These are phyloP conservation scores for Hypomesus transpacificus DNA, from an alignment of 2,113 vertebrate species.

Conservation along the genomic window DNA sequence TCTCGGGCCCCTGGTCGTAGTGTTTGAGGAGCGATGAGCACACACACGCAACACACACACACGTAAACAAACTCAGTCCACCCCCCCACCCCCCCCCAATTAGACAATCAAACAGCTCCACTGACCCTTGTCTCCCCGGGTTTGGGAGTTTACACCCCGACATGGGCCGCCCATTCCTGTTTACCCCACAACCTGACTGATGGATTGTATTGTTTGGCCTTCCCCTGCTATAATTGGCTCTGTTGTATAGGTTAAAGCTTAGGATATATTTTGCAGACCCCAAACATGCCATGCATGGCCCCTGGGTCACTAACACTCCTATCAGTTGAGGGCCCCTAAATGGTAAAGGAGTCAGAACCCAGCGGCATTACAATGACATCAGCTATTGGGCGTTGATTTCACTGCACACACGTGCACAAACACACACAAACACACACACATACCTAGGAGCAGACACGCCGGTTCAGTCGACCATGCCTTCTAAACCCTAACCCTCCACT, in stretches of 20 bases:
- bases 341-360: slow-evolving; percentile 71
- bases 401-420: slow-evolving; percentile 14
- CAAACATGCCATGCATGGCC: slow-evolving; percentile 75
- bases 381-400: slow-evolving; percentile 51
- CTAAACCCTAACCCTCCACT: slow-evolving; percentile 39
- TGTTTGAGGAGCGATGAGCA: slow-evolving; percentile 50
- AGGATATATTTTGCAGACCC: slow-evolving; percentile 77
- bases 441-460: slow-evolving; percentile 44
- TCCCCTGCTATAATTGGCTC: slow-evolving; percentile 71
- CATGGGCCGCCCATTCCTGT: slow-evolving; percentile 62
- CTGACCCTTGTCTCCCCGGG: slow-evolving; percentile 70
- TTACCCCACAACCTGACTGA: slow-evolving; percentile 71
- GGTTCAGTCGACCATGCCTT: slow-evolving; percentile 52
- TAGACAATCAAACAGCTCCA: slow-evolving; percentile 72
- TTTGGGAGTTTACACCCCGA: slow-evolving; percentile 67
- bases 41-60: slow-evolving; percentile 15
- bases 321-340: slow-evolving; percentile 71
- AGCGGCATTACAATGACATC: slow-evolving; percentile 56
- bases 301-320: slow-evolving; percentile 73
- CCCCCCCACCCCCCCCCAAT: slow-evolving; percentile 58
- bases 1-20: slow-evolving; percentile 43
- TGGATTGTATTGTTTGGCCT: slow-evolving; percentile 79
- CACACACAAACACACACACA: slow-evolving; percentile 1
- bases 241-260: slow-evolving; percentile 77
- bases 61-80: slow-evolving; percentile 35